Evolutionary conservation across 2,888 invertebrate species (phyloP), one percentile per base, ranked within the genome.

Genomic region (Troilus luridus): DNA sequence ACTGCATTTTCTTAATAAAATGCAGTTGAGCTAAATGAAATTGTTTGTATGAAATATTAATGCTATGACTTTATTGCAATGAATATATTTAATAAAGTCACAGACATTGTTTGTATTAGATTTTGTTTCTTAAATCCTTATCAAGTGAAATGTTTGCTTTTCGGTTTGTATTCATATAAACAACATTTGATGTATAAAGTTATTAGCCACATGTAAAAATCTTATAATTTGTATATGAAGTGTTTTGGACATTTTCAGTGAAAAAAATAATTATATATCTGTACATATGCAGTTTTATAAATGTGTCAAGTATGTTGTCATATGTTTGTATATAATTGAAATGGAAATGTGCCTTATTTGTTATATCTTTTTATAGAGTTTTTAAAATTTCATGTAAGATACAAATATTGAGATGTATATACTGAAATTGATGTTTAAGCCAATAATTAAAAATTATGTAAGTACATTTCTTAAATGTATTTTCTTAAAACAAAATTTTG

Each of bases 331-430:
- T 67, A 89, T 89, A 89, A 41, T 54, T 64, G 64, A 64, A 67
- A 85, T 85, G 85, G 41, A 89, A 89, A 89, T 64, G 89, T 89
- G 89, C 89, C 89, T 89, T 89, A 89, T 89, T 89, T 89, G 89
- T 89, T 89, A 89, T 89, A 89, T 64, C 60, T 89, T 89, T 89
- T 89, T 89, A 89, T 89, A 89, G 64, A 64, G 64, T 67, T 89
- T 89, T 89, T 64, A 89, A 89, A 54, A 64, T n/a, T 64, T 89
- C 64, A 21, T 89, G 64, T 89, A 64, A 89, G 24, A 54, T 54
- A 89, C 62, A 89, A 58, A 85, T 58, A 60, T 41, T 85, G n/a
- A 85, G 56, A 56, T 85, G 85, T 85, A 85, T n/a, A 85, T 85
- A 85, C 54, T 21, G 56, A 85, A 85, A 56, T 81, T 85, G 56